phyloP scores from a whole-genome alignment of 2,888 invertebrate genomes.

The Pristionchus exspectatus region DNA sequence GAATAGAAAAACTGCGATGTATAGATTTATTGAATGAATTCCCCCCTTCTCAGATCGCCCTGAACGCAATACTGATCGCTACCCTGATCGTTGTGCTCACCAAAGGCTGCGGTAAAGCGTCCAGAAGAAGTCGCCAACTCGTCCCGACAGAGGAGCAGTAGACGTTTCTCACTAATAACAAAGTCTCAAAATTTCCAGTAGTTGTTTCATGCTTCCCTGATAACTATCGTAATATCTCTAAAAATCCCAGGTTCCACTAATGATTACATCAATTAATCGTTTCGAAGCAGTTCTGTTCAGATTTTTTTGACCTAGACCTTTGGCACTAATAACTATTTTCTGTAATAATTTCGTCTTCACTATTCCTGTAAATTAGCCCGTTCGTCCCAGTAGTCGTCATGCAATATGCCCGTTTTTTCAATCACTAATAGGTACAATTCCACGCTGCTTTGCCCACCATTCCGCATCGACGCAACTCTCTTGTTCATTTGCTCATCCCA shows the following conservation, averaged over 20 bases:
- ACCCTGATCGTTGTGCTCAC: background rate
- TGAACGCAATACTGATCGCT: background rate
- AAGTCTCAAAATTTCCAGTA: no score
- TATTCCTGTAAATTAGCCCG: background rate
- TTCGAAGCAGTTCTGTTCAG: no score
- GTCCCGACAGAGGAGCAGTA: conserved; percentile 4
- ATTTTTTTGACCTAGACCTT: no score
- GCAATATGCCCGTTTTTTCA: background rate
- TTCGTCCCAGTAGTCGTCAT: background rate
- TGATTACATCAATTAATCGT: no score
- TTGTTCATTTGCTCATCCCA: background rate
- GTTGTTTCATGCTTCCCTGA: no score
- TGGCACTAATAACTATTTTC: no score
- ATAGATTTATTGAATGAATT: no score
- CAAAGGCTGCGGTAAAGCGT: background rate
- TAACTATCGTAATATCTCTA: no score
- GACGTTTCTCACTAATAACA: background rate
- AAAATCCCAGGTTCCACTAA: no score
- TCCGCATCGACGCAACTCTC: background rate
- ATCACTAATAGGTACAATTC: background rate
- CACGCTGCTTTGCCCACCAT: background rate
- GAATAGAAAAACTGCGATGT: no score
- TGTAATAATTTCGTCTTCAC: background rate
- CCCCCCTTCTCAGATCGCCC: background rate
- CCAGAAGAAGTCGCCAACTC: background rate